These are phyloP conservation scores for Bombyx mandarina DNA, from an alignment of 1,140 invertebrate genomes.

Conservation along the genomic window DNA sequence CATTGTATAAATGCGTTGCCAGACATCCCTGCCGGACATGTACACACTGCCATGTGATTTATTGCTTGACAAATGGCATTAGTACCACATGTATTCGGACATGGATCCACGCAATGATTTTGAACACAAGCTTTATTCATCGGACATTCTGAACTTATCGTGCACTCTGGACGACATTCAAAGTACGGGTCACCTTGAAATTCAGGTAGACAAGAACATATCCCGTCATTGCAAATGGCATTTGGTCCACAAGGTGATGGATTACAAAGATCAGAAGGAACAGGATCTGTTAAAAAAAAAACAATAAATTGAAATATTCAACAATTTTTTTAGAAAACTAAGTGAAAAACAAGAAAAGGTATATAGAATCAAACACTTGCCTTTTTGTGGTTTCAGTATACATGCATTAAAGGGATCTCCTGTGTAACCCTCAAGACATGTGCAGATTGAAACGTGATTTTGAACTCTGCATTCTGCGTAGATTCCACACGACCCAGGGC, in stretches of 20 bases:
- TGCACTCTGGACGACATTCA: slow-evolving; percentile 79
- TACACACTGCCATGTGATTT: slow-evolving; percentile 83
- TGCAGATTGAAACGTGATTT: slow-evolving; percentile 81
- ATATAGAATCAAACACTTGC: slow-evolving; percentile 32
- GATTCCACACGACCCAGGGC: slow-evolving; percentile 81
- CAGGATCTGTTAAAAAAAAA: too few species aligned
- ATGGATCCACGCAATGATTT: slow-evolving; percentile 81
- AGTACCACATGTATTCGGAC: slow-evolving; percentile 78
- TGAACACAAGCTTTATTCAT: slow-evolving; percentile 79
- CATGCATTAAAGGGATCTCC: slow-evolving; percentile 80
- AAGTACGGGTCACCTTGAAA: slow-evolving; percentile 81
- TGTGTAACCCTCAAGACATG: slow-evolving; percentile 76
- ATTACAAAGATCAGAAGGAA: slow-evolving; percentile 70
- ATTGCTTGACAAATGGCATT: slow-evolving; percentile 81
- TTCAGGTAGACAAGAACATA: slow-evolving; percentile 83
- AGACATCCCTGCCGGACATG: slow-evolving; percentile 76
- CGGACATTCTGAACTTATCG: slow-evolving; percentile 81
- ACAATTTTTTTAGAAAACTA: neutral
- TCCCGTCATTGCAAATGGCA: slow-evolving; percentile 81
- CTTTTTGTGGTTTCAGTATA: slow-evolving; percentile 65
- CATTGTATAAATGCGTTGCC: slow-evolving; percentile 81
- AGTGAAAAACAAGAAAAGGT: neutral
- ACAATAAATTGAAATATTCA: slow-evolving; percentile 20
- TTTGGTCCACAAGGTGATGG: slow-evolving; percentile 79
- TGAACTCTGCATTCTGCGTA: slow-evolving; percentile 84